Evolutionary conservation across 2,797 vertebrate species (phyloP), one percentile per base, ranked within the genome.

Genomic region (Cossypha dichroa): DNA sequence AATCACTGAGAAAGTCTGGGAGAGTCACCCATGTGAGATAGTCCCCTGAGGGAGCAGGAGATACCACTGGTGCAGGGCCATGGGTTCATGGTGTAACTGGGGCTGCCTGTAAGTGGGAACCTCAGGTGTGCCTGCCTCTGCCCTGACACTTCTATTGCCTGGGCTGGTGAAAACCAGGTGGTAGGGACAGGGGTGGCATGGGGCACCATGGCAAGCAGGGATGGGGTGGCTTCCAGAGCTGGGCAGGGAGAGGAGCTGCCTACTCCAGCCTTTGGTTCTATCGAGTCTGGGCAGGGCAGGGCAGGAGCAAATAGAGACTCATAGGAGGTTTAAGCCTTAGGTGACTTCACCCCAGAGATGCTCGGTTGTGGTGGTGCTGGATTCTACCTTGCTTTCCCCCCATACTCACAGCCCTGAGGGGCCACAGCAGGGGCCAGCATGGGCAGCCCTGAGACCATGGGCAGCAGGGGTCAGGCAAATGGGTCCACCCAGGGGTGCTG

Each of bases 371-470:
- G 8, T 55, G 45, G 28, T 19, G 21, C 23, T 43, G 56, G 17
- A 17, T 75, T 18, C 56, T 54, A 58, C 21, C 40, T 43, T 48
- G 54, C 26, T 70, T 36, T 8, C 5, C 11, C 12, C 10, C 58
- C 2, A 25, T 15, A 49, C 15, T 28, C 18, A 11, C 41, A 58
- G 46, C 20, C 67, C 74, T 31, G 28, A 34, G 21, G 20, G 20
- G 19, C 11, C 15, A 54, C 0, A 2, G 48, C 1, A 1, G 28
- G 14, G 6, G 16, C 20, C 63, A 54, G 56, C 1, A 1, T n/a
- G 28, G 41, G 58, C 85, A 58, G 34, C n/a, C 22, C 28, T 0
- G 0, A 36, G 33, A 34, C 48, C 5, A 1, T 1, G 13, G 49
- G 68, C 43, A 45, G 26, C 2, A 4, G 29, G 19, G 15, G 11